These are phyloP conservation scores for Nomada fucata DNA, from an alignment of 2,888 invertebrate species.

Conservation along the genomic window DNA sequence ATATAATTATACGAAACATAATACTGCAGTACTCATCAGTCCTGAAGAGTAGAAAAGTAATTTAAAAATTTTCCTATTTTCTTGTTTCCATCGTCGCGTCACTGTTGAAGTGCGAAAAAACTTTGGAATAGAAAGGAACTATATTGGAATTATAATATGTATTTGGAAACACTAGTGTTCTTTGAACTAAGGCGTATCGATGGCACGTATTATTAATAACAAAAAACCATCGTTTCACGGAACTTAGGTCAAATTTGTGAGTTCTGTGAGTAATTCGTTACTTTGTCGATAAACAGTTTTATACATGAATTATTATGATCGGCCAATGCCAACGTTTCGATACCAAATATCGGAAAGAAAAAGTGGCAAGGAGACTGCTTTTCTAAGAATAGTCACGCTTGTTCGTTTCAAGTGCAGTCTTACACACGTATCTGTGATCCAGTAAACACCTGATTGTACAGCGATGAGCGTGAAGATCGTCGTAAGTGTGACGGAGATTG, in stretches of 20 bases:
- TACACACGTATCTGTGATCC: conserved; percentile 1
- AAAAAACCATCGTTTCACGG: neutral
- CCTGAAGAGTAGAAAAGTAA: too few species aligned
- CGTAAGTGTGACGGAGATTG: conserved; percentile 76
- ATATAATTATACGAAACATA: too few species aligned
- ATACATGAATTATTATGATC: neutral
- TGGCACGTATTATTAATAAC: neutral
- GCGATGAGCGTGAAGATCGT: conserved; percentile 76
- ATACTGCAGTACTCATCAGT: too few species aligned
- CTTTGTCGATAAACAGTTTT: neutral
- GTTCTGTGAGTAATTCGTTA: neutral
- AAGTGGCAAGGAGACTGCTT: neutral
- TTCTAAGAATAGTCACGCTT: neutral
- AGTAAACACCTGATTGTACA: conserved; percentile 30
- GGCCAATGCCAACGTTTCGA: neutral
- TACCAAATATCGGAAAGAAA: conserved; percentile 8
- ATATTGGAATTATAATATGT: too few species aligned
- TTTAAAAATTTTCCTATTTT: too few species aligned
- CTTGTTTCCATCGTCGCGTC: too few species aligned
- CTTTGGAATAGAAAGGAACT: too few species aligned
- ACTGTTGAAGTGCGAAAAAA: too few species aligned
- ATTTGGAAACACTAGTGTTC: too few species aligned
- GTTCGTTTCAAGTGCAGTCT: neutral
- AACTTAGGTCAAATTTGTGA: neutral
- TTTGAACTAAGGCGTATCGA: neutral